Evolutionary conservation across 2,888 invertebrate species (phyloP).

Genomic region (Branchipolynoe longqiensis): DNA sequence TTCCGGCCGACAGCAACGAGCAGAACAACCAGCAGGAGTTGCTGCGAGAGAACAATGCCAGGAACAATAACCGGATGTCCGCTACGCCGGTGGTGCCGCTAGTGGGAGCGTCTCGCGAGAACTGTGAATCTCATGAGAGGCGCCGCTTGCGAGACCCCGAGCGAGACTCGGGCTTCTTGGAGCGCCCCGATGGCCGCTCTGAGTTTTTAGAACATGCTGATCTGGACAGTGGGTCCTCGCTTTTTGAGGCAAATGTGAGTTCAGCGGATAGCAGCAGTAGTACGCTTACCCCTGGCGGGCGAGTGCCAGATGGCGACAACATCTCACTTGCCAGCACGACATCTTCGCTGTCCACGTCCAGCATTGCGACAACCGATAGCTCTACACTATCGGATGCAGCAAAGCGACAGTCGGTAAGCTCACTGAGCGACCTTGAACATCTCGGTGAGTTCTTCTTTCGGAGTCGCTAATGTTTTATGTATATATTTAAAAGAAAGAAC

Average conservation of each 20-base stretch:
- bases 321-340: slow-evolving; percentile 60
- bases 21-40: slow-evolving; percentile 1
- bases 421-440: slow-evolving; percentile 63
- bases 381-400: slow-evolving; percentile 39
- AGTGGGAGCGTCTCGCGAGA: not conserved
- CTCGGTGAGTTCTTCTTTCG: slow-evolving; percentile 55
- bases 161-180: not conserved
- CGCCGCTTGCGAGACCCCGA: too few relatives aligned
- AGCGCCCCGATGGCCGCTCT: too few relatives aligned
- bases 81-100: too few relatives aligned
- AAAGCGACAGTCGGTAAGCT: slow-evolving; percentile 61
- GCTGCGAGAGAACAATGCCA: not conserved
- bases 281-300: not conserved
- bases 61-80: not conserved
- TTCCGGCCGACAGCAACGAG: slow-evolving; percentile 20
- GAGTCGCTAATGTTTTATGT: too few relatives aligned
- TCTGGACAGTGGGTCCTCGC: not conserved
- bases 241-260: not conserved
- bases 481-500: too few relatives aligned
- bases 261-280: slow-evolving; percentile 35
- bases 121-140: too few relatives aligned
- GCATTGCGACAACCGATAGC: slow-evolving; percentile 59
- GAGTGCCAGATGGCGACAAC: slow-evolving; percentile 58
- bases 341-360: slow-evolving; percentile 58
- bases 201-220: too few relatives aligned